These are phyloP conservation scores for Lithosia quadra DNA, from an alignment of 2,888 invertebrate genomes.

Conservation along the genomic window DNA sequence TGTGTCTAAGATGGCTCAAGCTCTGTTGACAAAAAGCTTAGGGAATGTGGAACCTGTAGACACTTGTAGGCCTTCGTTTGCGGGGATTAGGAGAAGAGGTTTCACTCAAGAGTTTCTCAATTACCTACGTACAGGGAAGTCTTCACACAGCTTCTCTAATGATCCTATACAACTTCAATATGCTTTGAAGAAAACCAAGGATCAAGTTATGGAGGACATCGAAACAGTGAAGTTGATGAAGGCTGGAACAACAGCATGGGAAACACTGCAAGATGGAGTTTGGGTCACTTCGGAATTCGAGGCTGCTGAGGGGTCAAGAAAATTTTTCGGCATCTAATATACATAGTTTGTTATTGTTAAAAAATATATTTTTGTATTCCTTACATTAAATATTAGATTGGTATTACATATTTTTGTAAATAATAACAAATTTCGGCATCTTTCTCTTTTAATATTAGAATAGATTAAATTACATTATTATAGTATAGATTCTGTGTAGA, in stretches of 20 bases:
- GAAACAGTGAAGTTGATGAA: background rate
- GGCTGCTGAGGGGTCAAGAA: no score
- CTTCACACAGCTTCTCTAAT: background rate
- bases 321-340: no score
- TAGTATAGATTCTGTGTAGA: no score
- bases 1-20: background rate
- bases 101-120: background rate
- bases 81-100: background rate
- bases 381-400: no score
- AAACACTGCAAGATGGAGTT: no score
- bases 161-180: background rate
- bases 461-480: no score
- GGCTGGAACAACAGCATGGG: background rate
- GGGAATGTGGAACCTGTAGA: background rate
- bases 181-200: background rate
- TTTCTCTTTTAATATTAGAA: no score
- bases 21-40: background rate
- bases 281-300: no score
- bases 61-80: background rate
- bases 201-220: background rate
- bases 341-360: no score
- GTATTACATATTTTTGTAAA: no score
- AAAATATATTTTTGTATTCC: no score
- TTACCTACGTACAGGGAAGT: background rate
- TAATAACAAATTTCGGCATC: no score